Evolutionary conservation across 1,140 invertebrate species (phyloP).

Genomic region (Caerostris darwini): DNA sequence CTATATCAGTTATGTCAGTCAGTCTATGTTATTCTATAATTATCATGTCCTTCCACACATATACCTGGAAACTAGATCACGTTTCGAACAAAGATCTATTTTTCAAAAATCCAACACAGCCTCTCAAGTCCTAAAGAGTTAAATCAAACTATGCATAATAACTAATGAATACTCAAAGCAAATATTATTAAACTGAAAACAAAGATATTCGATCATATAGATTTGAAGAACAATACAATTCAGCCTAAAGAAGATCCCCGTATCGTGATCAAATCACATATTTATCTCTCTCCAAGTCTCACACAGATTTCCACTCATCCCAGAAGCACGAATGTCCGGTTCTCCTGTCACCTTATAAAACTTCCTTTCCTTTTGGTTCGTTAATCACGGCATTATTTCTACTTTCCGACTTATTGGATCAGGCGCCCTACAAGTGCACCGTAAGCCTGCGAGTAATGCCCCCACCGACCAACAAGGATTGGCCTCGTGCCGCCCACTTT

Average conservation of each 20-base stretch:
- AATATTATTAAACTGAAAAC: too few species aligned
- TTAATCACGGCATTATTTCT: slow-evolving; percentile 39
- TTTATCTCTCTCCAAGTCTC: neutral
- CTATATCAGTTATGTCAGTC: too few species aligned
- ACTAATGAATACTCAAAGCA: too few species aligned
- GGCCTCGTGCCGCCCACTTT: neutral
- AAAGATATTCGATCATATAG: too few species aligned
- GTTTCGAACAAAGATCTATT: too few species aligned
- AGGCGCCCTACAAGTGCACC: neutral
- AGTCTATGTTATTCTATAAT: too few species aligned
- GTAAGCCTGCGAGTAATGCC: neutral
- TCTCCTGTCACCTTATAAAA: neutral
- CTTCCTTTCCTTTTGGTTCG: neutral
- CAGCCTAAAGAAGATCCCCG: neutral
- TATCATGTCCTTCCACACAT: too few species aligned
- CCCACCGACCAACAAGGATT: neutral
- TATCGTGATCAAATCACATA: neutral
- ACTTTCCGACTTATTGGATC: slow-evolving; percentile 51
- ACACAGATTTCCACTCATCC: neutral
- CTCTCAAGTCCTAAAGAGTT: too few species aligned
- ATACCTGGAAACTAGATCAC: too few species aligned
- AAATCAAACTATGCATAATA: too few species aligned
- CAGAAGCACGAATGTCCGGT: neutral
- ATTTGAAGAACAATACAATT: too few species aligned
- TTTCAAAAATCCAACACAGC: too few species aligned